Conservation (phyloP, 2,888 invertebrate genomes). For the Agriotes lineatus region DNA sequence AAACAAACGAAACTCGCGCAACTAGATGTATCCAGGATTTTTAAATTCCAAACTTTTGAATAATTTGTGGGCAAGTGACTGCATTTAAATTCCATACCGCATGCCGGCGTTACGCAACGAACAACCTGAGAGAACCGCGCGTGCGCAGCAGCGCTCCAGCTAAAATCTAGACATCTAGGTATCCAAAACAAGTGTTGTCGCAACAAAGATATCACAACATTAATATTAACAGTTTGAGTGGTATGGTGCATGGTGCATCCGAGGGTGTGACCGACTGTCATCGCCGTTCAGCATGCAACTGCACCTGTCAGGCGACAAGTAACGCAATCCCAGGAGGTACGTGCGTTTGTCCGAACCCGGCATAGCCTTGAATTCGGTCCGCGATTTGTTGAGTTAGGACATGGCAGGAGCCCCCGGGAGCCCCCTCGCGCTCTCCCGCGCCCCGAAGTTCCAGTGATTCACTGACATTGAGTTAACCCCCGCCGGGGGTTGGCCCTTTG, state of each 20-base stretch:
- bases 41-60: background rate
- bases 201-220: conserved; percentile 49
- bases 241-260: conserved; percentile 41
- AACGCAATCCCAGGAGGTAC: conserved; percentile 38
- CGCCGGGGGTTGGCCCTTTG: conserved; percentile 23
- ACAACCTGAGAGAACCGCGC: conserved; percentile 49
- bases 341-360: conserved; percentile 51
- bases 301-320: conserved; percentile 43
- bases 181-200: conserved; percentile 64
- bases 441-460: conserved; percentile 30
- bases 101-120: conserved; percentile 28
- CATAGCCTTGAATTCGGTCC: conserved; percentile 57
- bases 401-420: conserved; percentile 32
- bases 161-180: conserved; percentile 60
- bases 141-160: conserved; percentile 50
- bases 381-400: conserved; percentile 54
- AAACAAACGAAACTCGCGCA: too few relatives aligned
- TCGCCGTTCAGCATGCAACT: conserved; percentile 33
- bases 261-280: conserved; percentile 38
- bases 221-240: conserved; percentile 43
- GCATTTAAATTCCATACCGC: conserved; percentile 9
- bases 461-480: conserved; percentile 44
- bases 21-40: too few relatives aligned
- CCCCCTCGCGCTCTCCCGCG: too few relatives aligned
- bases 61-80: background rate